Percentiles rank a stretch among this genome's conserved stretches.
These are phyloP conservation scores for Campylomormyrus tamandua DNA, from an alignment of 2,113 vertebrate genomes.

Conservation along the genomic window DNA sequence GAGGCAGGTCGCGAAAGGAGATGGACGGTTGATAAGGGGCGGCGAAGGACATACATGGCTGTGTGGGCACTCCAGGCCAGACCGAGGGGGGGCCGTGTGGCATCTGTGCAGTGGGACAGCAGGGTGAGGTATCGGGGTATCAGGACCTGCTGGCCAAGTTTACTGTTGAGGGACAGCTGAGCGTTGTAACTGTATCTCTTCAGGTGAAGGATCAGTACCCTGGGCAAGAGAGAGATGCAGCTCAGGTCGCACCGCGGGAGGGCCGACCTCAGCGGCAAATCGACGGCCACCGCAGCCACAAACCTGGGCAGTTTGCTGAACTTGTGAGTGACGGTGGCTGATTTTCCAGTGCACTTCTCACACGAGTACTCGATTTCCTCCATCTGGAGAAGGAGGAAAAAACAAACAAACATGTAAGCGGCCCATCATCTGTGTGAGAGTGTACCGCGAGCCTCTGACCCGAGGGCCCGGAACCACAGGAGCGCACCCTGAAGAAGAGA, in stretches of 20 bases:
- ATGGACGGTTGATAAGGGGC: neutral
- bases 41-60: conserved; percentile 60
- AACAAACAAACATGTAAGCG: neutral
- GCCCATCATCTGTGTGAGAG: neutral
- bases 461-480: neutral
- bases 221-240: conserved; percentile 38
- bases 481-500: conserved; percentile 85
- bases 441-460: neutral
- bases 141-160: conserved; percentile 91
- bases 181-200: conserved; percentile 97
- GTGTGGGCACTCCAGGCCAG: conserved; percentile 74
- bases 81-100: conserved; percentile 72
- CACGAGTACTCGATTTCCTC: conserved; percentile 97
- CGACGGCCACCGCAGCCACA: neutral
- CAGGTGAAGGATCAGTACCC: conserved; percentile 92
- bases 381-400: conserved; percentile 55
- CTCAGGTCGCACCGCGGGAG: neutral
- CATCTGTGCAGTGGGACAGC: conserved; percentile 83
- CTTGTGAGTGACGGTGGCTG: conserved; percentile 86
- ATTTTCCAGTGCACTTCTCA: conserved; percentile 90
- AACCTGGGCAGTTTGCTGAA: conserved; percentile 94
- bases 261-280: neutral
- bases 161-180: conserved; percentile 88
- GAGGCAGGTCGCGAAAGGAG: neutral
- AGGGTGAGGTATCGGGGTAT: conserved; percentile 89